These are phyloP conservation scores for Danaus chrysippus DNA, from an alignment of 2,888 invertebrate genomes.

Conservation along the genomic window DNA sequence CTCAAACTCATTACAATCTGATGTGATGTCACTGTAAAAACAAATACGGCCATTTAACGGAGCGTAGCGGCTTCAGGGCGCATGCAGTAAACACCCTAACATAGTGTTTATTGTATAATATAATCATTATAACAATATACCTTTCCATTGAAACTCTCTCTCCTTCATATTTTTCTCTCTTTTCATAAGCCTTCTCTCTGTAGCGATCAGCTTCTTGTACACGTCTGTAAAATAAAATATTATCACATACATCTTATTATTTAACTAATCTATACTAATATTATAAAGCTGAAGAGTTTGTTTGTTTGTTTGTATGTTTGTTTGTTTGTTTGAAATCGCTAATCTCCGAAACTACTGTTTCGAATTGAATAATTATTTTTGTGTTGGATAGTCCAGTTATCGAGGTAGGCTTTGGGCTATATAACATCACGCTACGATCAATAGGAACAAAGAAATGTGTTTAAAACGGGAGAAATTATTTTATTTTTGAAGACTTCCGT, in stretches of 20 bases:
- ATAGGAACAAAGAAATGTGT: too few relatives aligned
- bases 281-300: too few relatives aligned
- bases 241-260: neutral
- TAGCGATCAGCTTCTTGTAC: constrained; percentile 57
- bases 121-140: constrained; percentile 41
- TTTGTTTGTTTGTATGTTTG: too few relatives aligned
- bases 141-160: constrained; percentile 56
- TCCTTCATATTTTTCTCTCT: constrained; percentile 61
- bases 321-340: too few relatives aligned
- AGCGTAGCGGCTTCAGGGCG: constrained; percentile 38
- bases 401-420: too few relatives aligned
- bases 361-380: too few relatives aligned
- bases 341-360: too few relatives aligned
- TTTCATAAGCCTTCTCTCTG: constrained; percentile 58
- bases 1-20: constrained; percentile 69
- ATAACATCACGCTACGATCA: too few relatives aligned
- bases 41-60: constrained; percentile 73
- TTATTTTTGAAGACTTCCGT: too few relatives aligned
- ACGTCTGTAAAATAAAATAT: constrained; percentile 43
- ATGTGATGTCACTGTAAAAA: constrained; percentile 77
- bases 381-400: too few relatives aligned
- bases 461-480: too few relatives aligned
- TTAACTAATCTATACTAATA: too few relatives aligned
- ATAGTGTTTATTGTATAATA: constrained; percentile 3
- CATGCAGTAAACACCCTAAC: constrained; percentile 41